Base-by-base conservation (phyloP, 2,113 vertebrate genomes). In the Hymenochirus boettgeri region DNA sequence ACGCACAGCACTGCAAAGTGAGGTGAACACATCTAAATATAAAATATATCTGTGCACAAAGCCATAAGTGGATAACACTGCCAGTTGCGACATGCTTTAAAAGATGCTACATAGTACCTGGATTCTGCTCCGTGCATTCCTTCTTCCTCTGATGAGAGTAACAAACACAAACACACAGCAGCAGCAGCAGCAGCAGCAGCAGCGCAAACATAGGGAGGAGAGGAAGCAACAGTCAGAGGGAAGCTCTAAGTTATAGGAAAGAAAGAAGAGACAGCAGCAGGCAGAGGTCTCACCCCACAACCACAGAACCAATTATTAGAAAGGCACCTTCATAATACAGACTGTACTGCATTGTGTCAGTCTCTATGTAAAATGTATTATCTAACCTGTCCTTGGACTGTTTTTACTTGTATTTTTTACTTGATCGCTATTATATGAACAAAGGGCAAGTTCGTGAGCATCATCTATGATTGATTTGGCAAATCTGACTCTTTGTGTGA, bases 111-210 rank as follows among this genome's bases (percentile, higher is more conserved):
- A n/a, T 42, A 57, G 24, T 96, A 96, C 93, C 94, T 96, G 94
- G 81, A 89, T 95, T 80, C 93, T 92, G 46, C 91, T 85, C 79
- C 96, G 95, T 62, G 96, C 90, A 93, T 98, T 99, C 89, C 96
- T 92, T 92, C 96, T 92, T 91, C 95, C 96, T 95, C 96, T 99
- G 94, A 91, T 82, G 74, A 74, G 80, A 87, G 84, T 80, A 87
- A 80, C 84, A 73, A 75, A 80, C 55, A 58, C 45, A 58, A 42
- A 59, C 64, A 67, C 24, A 59, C 64, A 66, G 54, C 62, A 65
- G 17, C 53, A 56, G 19, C 42, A 77, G 86, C 86, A 91, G 91
- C 89, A 83, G 90, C 89, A n/a, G n/a, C n/a, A n/a, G n/a, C n/a
- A n/a, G 85, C 86, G 76, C 78, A 85, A 80, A 89, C 46, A 81